Conservation (phyloP, 1,140 invertebrate species). For the Calliopsis andreniformis region DNA sequence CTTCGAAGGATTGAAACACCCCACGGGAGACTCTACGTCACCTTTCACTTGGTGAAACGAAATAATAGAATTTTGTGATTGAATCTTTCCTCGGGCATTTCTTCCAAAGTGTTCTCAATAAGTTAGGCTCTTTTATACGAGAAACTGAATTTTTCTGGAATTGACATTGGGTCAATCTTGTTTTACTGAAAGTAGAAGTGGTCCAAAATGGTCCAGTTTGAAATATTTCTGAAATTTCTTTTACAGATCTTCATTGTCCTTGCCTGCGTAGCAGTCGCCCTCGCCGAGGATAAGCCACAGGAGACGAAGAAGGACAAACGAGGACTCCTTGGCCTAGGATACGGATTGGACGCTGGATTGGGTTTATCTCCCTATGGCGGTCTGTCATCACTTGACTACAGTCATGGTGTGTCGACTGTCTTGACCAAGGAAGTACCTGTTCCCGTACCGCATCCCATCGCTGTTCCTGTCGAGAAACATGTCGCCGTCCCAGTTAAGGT, state of each 20-base stretch:
- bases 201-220: too few species aligned
- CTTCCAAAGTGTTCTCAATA: too few species aligned
- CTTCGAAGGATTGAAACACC: neutral
- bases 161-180: too few species aligned
- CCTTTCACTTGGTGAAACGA: too few species aligned
- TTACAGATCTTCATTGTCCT: constrained; percentile 67
- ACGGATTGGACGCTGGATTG: constrained; percentile 46
- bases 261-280: constrained; percentile 69
- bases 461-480: constrained; percentile 75
- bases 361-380: constrained; percentile 14
- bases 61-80: neutral
- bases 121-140: too few species aligned
- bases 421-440: constrained; percentile 76
- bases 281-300: constrained; percentile 61
- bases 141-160: too few species aligned
- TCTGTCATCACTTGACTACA: neutral
- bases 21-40: too few species aligned
- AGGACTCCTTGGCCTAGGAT: constrained; percentile 72
- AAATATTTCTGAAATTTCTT: too few species aligned
- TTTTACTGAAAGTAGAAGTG: neutral
- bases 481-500: constrained; percentile 75
- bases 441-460: constrained; percentile 73
- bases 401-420: constrained; percentile 60
- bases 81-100: too few species aligned
- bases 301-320: constrained; percentile 71